phyloP scores from a whole-genome alignment of 2,797 vertebrate genomes.

The Lindbergichthys nudifrons region DNA sequence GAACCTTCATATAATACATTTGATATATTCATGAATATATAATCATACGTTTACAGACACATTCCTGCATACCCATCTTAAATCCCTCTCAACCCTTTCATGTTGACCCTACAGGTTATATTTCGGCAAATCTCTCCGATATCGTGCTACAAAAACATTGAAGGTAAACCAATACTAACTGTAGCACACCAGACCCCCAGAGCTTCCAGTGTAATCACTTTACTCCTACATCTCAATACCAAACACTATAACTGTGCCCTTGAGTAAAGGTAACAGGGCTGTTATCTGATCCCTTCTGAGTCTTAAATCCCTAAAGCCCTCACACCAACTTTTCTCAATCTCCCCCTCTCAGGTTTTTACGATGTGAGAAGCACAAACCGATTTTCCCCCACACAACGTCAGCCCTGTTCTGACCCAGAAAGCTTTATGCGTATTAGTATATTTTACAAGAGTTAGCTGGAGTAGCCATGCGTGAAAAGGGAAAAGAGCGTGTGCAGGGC shows the following conservation, averaged over 20 bases:
- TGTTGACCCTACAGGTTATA: not conserved
- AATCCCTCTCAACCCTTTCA: not conserved
- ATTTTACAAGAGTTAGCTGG: slow-evolving; percentile 60
- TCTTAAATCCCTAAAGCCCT: slow-evolving; percentile 57
- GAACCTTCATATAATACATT: slow-evolving; percentile 3
- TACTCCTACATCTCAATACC: slow-evolving; percentile 35
- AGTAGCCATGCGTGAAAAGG: slow-evolving; percentile 46
- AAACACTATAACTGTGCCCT: slow-evolving; percentile 40
- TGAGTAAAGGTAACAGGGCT: slow-evolving; percentile 40
- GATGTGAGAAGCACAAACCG: slow-evolving; percentile 74
- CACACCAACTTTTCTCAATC: slow-evolving; percentile 47
- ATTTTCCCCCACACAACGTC: slow-evolving; percentile 35
- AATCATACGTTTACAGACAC: not conserved
- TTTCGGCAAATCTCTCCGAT: not conserved
- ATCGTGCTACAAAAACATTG: not conserved
- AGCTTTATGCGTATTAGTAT: slow-evolving; percentile 65
- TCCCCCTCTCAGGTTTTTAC: slow-evolving; percentile 64
- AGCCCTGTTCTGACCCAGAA: slow-evolving; percentile 56
- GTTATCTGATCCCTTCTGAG: slow-evolving; percentile 59
- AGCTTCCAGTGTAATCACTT: slow-evolving; percentile 23
- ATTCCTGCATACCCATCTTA: not conserved
- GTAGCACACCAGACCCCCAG: not conserved
- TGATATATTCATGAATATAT: not conserved
- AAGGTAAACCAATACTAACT: slow-evolving; percentile 30
- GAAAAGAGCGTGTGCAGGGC: slow-evolving; percentile 38